phyloP scores from a whole-genome alignment of 2,888 invertebrate genomes.

The Rhingia rostrata region DNA sequence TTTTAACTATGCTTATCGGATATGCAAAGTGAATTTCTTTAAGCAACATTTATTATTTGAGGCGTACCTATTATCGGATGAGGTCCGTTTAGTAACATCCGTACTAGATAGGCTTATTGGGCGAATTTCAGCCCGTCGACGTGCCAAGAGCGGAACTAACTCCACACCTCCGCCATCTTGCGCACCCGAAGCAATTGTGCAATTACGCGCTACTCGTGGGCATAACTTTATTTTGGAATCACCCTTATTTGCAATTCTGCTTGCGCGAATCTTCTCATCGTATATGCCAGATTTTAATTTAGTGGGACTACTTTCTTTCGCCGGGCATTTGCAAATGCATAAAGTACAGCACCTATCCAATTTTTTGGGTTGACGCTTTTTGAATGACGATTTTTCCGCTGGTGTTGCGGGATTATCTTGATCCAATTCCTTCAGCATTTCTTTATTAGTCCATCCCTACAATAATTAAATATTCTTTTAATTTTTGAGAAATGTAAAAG shows the following conservation, averaged over 20 bases:
- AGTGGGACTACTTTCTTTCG: constrained; percentile 69
- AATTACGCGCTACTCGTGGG: constrained; percentile 76
- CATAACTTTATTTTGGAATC: constrained; percentile 77
- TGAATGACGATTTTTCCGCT: constrained; percentile 80
- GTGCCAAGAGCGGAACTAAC: constrained; percentile 89
- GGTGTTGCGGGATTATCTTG: constrained; percentile 82
- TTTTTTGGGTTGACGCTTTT: constrained; percentile 78
- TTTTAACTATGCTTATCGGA: constrained; percentile 78
- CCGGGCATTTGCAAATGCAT: constrained; percentile 81
- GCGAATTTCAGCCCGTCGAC: constrained; percentile 85
- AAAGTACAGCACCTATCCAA: constrained; percentile 80
- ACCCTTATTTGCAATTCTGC: constrained; percentile 31
- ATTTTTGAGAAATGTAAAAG: constrained; percentile 75
- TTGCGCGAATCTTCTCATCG: constrained; percentile 16
- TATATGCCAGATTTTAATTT: constrained; percentile 71
- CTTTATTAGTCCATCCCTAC: constrained; percentile 83
- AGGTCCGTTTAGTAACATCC: constrained; percentile 84
- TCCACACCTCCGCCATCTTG: constrained; percentile 88
- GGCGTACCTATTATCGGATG: constrained; percentile 83
- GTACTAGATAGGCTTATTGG: constrained; percentile 85
- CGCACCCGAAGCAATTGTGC: constrained; percentile 36
- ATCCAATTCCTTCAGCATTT: constrained; percentile 81
- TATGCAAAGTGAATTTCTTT: constrained; percentile 83
- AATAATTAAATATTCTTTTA: constrained; percentile 2
- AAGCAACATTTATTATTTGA: constrained; percentile 80